Percentiles rank a stretch among this genome's conserved stretches.
Conservation (phyloP, 2,888 invertebrate genomes). For the Nemotelus pantherinus region DNA sequence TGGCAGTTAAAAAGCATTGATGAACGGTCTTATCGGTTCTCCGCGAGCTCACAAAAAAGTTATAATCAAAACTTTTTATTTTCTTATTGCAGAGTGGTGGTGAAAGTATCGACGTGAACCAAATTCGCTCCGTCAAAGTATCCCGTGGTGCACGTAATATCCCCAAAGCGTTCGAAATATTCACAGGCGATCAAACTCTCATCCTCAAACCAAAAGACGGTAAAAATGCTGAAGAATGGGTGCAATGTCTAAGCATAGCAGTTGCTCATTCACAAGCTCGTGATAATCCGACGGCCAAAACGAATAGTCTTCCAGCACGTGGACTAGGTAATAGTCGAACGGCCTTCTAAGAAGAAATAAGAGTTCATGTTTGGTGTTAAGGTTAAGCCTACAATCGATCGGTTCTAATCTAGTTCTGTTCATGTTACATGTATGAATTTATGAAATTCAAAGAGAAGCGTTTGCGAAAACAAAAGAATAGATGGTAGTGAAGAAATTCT, state of each 20-base stretch:
- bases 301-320: constrained; percentile 65
- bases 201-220: constrained; percentile 94
- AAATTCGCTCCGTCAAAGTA: constrained; percentile 94
- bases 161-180: constrained; percentile 96
- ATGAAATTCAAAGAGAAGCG: neutral
- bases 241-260: constrained; percentile 92
- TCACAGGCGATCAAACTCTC: constrained; percentile 90
- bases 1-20: neutral
- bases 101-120: constrained; percentile 88
- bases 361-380: neutral
- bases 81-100: constrained; percentile 76
- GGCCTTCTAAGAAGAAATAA: constrained; percentile 43
- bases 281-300: constrained; percentile 64
- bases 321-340: constrained; percentile 49
- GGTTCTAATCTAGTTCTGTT: neutral
- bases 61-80: neutral
- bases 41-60: too few species aligned
- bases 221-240: constrained; percentile 95
- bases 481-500: too few species aligned
- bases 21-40: too few species aligned
- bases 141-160: constrained; percentile 90
- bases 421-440: neutral
- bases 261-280: constrained; percentile 76
- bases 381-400: neutral
- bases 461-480: neutral